phyloP scores from a whole-genome alignment of 2,113 vertebrate genomes.

The Vulpes vulpes region DNA sequence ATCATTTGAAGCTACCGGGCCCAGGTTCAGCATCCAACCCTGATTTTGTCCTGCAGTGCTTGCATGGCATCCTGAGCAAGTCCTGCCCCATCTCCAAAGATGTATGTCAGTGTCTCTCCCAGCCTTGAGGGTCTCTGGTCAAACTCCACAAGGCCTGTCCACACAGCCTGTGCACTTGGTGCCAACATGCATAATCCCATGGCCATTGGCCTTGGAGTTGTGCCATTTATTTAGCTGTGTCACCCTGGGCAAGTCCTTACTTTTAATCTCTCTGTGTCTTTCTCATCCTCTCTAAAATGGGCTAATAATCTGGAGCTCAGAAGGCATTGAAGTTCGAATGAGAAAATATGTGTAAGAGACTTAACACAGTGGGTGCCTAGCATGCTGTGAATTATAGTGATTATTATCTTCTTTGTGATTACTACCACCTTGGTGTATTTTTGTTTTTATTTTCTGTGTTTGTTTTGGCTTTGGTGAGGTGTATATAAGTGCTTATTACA shows the following conservation, averaged over 20 bases:
- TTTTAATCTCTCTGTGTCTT: background rate
- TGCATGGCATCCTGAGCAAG: background rate
- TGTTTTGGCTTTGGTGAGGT: background rate
- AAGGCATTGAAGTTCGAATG: background rate
- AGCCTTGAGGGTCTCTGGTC: background rate
- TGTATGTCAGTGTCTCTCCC: background rate
- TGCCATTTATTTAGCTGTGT: background rate
- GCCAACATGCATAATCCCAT: background rate
- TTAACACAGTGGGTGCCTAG: too few relatives aligned
- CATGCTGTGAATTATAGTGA: background rate
- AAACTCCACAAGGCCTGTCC: accelerated
- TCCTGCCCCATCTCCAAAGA: background rate
- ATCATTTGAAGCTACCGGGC: background rate
- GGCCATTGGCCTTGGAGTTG: accelerated
- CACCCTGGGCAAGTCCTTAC: background rate
- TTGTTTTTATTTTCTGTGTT: background rate
- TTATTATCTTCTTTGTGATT: background rate
- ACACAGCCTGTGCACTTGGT: background rate
- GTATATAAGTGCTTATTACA: background rate
- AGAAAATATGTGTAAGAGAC: background rate
- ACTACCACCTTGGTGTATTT: background rate
- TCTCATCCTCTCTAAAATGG: slow-evolving; percentile 42
- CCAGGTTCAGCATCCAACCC: background rate
- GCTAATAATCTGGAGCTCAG: background rate
- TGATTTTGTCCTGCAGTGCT: accelerated